phyloP scores from a whole-genome alignment of 2,113 vertebrate species.

The Pituophis catenifer region DNA sequence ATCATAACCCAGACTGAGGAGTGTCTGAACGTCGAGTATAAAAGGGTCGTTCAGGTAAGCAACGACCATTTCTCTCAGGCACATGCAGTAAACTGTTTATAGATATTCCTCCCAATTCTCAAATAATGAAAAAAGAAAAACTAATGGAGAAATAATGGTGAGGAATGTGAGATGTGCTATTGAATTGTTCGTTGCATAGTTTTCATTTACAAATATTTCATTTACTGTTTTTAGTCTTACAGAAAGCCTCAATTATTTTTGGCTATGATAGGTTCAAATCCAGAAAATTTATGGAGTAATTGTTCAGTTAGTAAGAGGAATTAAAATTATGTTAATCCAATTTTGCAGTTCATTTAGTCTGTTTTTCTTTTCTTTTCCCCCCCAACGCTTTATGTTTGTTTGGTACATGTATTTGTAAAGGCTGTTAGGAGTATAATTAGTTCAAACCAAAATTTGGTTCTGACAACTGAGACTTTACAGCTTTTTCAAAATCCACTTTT shows the following conservation, averaged over 20 bases:
- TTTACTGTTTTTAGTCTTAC: neutral
- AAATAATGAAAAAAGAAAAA: neutral
- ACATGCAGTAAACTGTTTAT: neutral
- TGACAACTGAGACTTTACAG: slow-evolving; percentile 29
- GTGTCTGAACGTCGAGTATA: too few relatives aligned
- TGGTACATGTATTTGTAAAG: neutral
- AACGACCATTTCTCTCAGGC: neutral
- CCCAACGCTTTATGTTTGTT: neutral
- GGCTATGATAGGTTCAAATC: neutral
- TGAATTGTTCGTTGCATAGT: neutral
- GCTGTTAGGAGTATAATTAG: neutral
- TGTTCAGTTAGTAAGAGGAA: neutral
- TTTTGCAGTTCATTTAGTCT: neutral
- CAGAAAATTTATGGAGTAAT: neutral
- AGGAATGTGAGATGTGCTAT: neutral
- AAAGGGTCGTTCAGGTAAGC: too few relatives aligned
- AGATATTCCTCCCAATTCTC: neutral
- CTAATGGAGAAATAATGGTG: neutral
- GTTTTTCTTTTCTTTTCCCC: neutral
- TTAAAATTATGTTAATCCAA: neutral
- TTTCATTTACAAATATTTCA: neutral
- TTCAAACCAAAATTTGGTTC: slow-evolving; percentile 36
- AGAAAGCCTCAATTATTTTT: neutral
- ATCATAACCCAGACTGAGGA: too few relatives aligned
- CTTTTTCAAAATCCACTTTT: slow-evolving; percentile 11